Conservation (phyloP, 2,888 invertebrate genomes). For the Leptinotarsa peninsularis region DNA sequence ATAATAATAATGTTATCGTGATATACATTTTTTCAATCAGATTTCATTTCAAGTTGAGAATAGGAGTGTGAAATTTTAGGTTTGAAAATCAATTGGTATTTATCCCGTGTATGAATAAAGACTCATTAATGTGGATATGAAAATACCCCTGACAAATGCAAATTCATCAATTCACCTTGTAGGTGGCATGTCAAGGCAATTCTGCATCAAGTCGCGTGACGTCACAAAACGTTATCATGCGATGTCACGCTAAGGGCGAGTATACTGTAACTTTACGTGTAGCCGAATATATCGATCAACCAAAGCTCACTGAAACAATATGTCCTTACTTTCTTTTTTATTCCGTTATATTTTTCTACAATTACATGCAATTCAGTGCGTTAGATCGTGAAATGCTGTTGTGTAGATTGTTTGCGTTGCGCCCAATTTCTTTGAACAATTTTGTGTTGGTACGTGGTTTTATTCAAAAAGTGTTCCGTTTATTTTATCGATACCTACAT, state of each 20-base stretch:
- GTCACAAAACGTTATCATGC: constrained; percentile 59
- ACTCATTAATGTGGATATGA: background rate
- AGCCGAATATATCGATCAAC: constrained; percentile 49
- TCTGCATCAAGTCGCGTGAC: constrained; percentile 37
- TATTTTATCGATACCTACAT: constrained; percentile 23
- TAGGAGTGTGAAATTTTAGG: too few species aligned
- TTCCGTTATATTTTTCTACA: constrained; percentile 31
- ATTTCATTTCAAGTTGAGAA: too few species aligned
- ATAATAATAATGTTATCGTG: too few species aligned
- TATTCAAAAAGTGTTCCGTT: background rate
- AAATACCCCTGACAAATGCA: background rate
- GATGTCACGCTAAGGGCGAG: constrained; percentile 59
- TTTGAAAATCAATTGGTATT: too few species aligned
- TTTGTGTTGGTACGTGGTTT: constrained; percentile 59
- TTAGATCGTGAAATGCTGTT: constrained; percentile 60
- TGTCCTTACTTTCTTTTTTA: constrained; percentile 32
- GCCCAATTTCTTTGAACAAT: constrained; percentile 61
- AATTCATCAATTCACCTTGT: constrained; percentile 5
- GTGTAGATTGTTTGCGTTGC: constrained; percentile 64
- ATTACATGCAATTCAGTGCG: constrained; percentile 32
- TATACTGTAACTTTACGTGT: constrained; percentile 38
- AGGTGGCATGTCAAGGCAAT: constrained; percentile 6
- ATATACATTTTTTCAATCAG: too few species aligned
- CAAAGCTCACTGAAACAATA: constrained; percentile 31
- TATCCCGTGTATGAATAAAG: too few species aligned